Base-by-base conservation (phyloP, 2,888 invertebrate genomes). In the Capitulum mitella region DNA sequence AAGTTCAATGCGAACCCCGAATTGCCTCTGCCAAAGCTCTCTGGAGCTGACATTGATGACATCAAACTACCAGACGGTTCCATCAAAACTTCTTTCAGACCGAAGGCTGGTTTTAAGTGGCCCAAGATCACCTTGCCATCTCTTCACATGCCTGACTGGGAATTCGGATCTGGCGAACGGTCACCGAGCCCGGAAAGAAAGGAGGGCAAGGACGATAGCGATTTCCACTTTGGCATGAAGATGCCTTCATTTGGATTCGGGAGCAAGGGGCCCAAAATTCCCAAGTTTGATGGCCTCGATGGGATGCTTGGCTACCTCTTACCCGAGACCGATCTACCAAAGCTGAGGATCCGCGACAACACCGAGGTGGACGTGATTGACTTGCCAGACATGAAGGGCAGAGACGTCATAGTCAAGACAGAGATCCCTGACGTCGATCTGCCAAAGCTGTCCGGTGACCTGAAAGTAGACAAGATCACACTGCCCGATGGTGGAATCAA, bases 351-450 rank as follows among this genome's bases (percentile, higher is more conserved):
- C 40, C 70, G 70, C 34, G 70, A 70, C 70, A 37, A n/a, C 40
- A 70, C 70, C 0, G 70, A 70, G 29, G 70, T 70, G 19, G 70
- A 70, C 29, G 70, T 70, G 26, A 26, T 70, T 26, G 70, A 70
- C 37, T 12, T 70, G 1, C 70, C 37, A 26, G 22, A 26, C 3
- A 8, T 6, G 70, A 70, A 70, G 26, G 26, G 40, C 3, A 19
- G 70, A 22, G 70, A 70, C 5, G 70, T 70, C 40, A 26, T 40
- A 26, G 37, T 70, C 2, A 34, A 34, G 10, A 70, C 70, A 2
- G 26, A 22, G 2, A 37, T 70, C 26, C 26, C 40, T 40, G 29
- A 12, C 8, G 40, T 34, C 19, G 70, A 70, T 37, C 10, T 70
- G 37, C 70, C 70, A 19, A 70, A 70, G 22, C 12, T 70, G 26